phyloP scores from a whole-genome alignment of 2,113 vertebrate genomes.

The Takifugu bimaculatus region DNA sequence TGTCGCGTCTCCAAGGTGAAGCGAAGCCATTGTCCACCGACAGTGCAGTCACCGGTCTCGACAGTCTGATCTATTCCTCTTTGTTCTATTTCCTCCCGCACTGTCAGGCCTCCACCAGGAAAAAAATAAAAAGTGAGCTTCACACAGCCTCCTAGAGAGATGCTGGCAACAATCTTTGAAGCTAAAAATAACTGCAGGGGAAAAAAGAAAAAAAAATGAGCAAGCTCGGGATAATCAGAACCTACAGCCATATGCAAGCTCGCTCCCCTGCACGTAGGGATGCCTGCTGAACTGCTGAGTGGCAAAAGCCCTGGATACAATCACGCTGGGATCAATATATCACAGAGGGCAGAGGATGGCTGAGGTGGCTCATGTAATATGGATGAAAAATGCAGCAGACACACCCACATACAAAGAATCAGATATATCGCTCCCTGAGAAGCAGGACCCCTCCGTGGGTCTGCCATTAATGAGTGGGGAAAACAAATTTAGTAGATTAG shows the following conservation, averaged over 20 bases:
- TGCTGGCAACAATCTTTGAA: conserved; percentile 60
- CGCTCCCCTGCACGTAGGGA: conserved; percentile 23
- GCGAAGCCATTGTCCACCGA: conserved; percentile 28
- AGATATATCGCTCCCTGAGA: conserved; percentile 11
- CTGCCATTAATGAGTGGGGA: conserved; percentile 27
- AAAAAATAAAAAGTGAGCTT: conserved; percentile 21
- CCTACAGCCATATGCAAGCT: conserved; percentile 43
- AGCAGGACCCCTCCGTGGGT: conserved; percentile 16
- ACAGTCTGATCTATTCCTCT: conserved; percentile 30
- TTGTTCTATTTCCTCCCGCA: conserved; percentile 44
- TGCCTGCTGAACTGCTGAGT: conserved; percentile 61
- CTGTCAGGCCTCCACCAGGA: conserved; percentile 42
- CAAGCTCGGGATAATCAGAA: conserved; percentile 59
- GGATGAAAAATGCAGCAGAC: conserved; percentile 25
- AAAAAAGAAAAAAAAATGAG: conserved; percentile 37
- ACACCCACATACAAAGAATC: conserved; percentile 14
- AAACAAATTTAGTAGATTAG: conserved; percentile 28
- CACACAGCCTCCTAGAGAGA: conserved; percentile 44
- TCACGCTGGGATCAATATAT: conserved; percentile 55
- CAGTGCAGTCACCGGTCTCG: conserved; percentile 25
- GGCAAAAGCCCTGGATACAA: conserved; percentile 55
- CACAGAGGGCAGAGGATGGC: conserved; percentile 22
- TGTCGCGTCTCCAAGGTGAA: conserved; percentile 30
- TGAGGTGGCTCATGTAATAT: conserved; percentile 23
- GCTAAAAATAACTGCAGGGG: conserved; percentile 67